phyloP scores from a whole-genome alignment of 1,140 invertebrate genomes.

The Melanaphis sacchari region DNA sequence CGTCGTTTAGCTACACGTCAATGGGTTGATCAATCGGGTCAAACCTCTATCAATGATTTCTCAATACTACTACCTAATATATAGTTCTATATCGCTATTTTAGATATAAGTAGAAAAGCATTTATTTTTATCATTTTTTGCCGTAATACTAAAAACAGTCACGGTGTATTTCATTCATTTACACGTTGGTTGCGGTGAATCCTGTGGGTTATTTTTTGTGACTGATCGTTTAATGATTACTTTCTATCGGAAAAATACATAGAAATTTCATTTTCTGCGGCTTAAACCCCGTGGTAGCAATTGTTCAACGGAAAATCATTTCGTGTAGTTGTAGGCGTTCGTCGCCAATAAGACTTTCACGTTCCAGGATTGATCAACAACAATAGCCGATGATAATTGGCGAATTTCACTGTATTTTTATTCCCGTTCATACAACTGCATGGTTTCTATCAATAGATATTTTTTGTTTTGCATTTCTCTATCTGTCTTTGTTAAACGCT shows the following conservation, averaged over 20 bases:
- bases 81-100: background rate
- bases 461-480: conserved; percentile 30
- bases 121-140: conserved; percentile 23
- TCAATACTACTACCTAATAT: conserved; percentile 17
- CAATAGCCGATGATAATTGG: conserved; percentile 56
- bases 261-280: conserved; percentile 15
- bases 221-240: background rate
- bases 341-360: conserved; percentile 43
- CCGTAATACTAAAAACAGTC: background rate
- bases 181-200: conserved; percentile 41
- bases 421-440: background rate
- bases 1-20: background rate
- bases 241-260: conserved; percentile 43
- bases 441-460: conserved; percentile 30
- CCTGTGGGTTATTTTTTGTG: background rate
- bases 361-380: conserved; percentile 54
- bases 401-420: conserved; percentile 49
- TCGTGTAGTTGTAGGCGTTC: background rate
- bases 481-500: conserved; percentile 14
- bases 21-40: conserved; percentile 42
- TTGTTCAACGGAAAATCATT: conserved; percentile 10
- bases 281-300: background rate
- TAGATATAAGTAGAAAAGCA: background rate
- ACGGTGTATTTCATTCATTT: background rate
- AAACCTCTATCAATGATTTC: conserved; percentile 37